Evolutionary conservation across 2,113 vertebrate species (phyloP), one percentile per base, ranked within the genome.

Genomic region (Climacteris rufus): DNA sequence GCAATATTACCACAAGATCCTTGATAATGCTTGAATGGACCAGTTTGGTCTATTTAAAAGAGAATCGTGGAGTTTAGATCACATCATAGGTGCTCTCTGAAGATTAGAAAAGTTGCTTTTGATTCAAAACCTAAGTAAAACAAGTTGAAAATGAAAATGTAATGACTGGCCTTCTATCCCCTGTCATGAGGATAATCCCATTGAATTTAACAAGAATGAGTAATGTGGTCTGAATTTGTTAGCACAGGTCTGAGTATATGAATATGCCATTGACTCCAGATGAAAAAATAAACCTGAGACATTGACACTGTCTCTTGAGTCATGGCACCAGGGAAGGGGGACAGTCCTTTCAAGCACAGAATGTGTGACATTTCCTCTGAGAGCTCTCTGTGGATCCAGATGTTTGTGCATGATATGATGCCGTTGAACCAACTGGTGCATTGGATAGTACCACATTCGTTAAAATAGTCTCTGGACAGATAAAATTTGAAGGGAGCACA

Each of bases 281-380:
- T 84, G 61, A 45, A 93, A 77, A 91, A 95, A 90, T 68, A 89
- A 92, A 61, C 74, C 44, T 56, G 90, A 75, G 59, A 44, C 49
- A 35, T 61, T 87, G 90, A 92, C 42, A 40, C 45, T 61, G 37
- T 83, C 91, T 93, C 78, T 56, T 95, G 84, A 92, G 75, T 90
- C 81, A 93, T 42, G 56, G 61, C 90, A 92, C 37, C 75, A 68
- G 83, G 60, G 74, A 95, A 95, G 30, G 61, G 15, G 27, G 74
- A 59, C 47, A 45, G 31, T 50, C 72, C 61, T 92, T 87, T 33
- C 54, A 93, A 80, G 69, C 17, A 7, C 40, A 76, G 65, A 84
- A 57, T 54, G 44, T 5, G 8, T 87, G 85, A 78, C 37, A 25
- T 85, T 94, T 94, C 65, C 61, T n/a, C 69, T 81, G 89, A 44